Percentiles rank a stretch among this genome's conserved stretches.
These are phyloP conservation scores for Mizuhopecten yessoensis DNA, from an alignment of 1,140 invertebrate genomes.

Conservation along the genomic window DNA sequence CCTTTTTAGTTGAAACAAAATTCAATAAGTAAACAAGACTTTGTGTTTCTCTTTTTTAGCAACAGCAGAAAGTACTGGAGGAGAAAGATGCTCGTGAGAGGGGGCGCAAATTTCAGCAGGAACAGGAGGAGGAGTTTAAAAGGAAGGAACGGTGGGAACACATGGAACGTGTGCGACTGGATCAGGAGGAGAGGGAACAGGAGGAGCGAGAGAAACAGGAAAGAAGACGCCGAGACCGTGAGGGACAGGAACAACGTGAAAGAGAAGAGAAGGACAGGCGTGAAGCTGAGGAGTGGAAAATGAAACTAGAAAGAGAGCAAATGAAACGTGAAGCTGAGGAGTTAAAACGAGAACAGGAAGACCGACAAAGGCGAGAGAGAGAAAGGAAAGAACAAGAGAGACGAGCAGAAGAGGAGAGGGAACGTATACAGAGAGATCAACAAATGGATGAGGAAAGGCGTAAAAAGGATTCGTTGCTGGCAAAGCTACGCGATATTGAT, in stretches of 20 bases:
- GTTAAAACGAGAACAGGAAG: slow-evolving; percentile 53
- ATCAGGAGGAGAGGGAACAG: slow-evolving; percentile 54
- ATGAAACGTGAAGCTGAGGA: slow-evolving; percentile 44
- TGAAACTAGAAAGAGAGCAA: slow-evolving; percentile 58
- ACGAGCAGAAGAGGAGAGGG: slow-evolving; percentile 64
- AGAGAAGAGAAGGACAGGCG: slow-evolving; percentile 56
- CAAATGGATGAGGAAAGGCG: slow-evolving; percentile 69
- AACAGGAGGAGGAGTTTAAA: slow-evolving; percentile 58
- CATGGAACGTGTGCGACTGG: slow-evolving; percentile 42
- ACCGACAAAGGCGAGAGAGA: slow-evolving; percentile 58
- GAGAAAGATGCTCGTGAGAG: slow-evolving; percentile 60
- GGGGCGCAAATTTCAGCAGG: slow-evolving; percentile 44
- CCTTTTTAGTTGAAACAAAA: too few relatives aligned
- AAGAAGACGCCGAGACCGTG: slow-evolving; percentile 47
- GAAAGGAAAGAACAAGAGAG: slow-evolving; percentile 62
- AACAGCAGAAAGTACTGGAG: slow-evolving; percentile 62
- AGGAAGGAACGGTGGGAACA: slow-evolving; percentile 54
- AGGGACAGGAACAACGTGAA: slow-evolving; percentile 60
- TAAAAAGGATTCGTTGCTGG: slow-evolving; percentile 75
- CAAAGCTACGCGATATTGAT: slow-evolving; percentile 70
- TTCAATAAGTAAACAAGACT: neutral
- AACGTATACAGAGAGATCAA: slow-evolving; percentile 70
- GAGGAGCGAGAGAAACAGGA: slow-evolving; percentile 57
- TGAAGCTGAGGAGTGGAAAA: slow-evolving; percentile 56
- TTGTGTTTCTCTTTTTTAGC: slow-evolving; percentile 52